These are phyloP conservation scores for Gambelia wislizenii DNA, from an alignment of 2,797 vertebrate species.

Conservation along the genomic window DNA sequence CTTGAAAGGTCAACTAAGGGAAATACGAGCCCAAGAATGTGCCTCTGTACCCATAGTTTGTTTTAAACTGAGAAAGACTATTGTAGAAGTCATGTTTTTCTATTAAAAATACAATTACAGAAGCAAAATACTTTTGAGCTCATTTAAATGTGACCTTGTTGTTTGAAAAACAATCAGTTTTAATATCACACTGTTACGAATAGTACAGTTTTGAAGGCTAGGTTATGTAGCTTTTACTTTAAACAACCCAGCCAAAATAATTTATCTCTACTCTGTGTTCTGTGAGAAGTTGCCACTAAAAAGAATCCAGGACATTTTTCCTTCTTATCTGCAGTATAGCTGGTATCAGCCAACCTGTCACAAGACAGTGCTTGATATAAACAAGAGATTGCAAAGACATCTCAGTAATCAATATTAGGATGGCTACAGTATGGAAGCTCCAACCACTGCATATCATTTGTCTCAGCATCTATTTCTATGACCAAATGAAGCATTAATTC, in stretches of 20 bases:
- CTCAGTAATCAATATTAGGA: constrained; percentile 99
- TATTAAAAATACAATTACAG: constrained; percentile 41
- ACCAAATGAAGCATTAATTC: constrained; percentile 99
- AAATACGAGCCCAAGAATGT: not conserved
- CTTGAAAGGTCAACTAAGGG: not conserved
- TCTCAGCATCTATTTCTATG: constrained; percentile 98
- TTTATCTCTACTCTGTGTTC: constrained; percentile 74
- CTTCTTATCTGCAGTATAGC: constrained; percentile 93
- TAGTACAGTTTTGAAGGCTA: constrained; percentile 51
- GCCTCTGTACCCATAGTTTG: not conserved
- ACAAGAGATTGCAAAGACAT: constrained; percentile 99
- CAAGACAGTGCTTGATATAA: constrained; percentile 99
- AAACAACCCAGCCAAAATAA: constrained; percentile 71
- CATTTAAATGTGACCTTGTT: constrained; percentile 70
- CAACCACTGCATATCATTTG: constrained; percentile 96
- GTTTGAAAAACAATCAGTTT: constrained; percentile 35
- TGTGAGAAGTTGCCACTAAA: constrained; percentile 81
- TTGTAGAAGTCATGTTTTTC: constrained; percentile 56
- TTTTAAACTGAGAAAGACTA: not conserved
- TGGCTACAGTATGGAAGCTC: constrained; percentile 95
- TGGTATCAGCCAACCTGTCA: constrained; percentile 98
- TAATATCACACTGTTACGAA: constrained; percentile 52
- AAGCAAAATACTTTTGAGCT: constrained; percentile 36
- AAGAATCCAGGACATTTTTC: constrained; percentile 90
- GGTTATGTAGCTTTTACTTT: constrained; percentile 66